Conservation (phyloP, 2,113 vertebrate genomes). For the Podarcis muralis region DNA sequence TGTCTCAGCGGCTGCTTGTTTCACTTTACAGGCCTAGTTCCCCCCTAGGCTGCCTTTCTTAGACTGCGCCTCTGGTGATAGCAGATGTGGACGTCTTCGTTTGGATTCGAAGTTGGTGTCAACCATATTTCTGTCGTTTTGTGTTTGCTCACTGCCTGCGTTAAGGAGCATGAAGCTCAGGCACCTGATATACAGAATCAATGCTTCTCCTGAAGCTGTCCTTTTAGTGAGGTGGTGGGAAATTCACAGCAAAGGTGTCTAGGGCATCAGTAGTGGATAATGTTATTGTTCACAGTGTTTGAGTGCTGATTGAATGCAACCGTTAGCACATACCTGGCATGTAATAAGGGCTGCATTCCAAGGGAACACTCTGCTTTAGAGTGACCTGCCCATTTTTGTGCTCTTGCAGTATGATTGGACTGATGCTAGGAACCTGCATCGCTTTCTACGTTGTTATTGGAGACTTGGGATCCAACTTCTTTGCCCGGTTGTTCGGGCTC, state of each 20-base stretch:
- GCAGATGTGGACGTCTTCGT: background rate
- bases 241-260: background rate
- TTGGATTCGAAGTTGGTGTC: background rate
- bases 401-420: slow-evolving; percentile 89
- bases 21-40: background rate
- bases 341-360: background rate
- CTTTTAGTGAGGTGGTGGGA: background rate
- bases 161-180: background rate
- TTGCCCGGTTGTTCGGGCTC: slow-evolving; percentile 88
- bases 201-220: background rate
- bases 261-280: background rate
- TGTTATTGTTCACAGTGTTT: background rate
- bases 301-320: background rate
- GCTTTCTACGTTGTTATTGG: slow-evolving; percentile 99
- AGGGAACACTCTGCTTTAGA: background rate
- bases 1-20: background rate
- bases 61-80: background rate
- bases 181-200: background rate
- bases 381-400: background rate
- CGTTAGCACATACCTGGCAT: background rate
- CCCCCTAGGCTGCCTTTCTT: background rate
- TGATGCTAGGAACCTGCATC: slow-evolving; percentile 97
- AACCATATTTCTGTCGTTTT: background rate
- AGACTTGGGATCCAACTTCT: slow-evolving; percentile 94
- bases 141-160: background rate